Base-by-base conservation (phyloP, 2,797 vertebrate genomes). In the Sparus aurata region DNA sequence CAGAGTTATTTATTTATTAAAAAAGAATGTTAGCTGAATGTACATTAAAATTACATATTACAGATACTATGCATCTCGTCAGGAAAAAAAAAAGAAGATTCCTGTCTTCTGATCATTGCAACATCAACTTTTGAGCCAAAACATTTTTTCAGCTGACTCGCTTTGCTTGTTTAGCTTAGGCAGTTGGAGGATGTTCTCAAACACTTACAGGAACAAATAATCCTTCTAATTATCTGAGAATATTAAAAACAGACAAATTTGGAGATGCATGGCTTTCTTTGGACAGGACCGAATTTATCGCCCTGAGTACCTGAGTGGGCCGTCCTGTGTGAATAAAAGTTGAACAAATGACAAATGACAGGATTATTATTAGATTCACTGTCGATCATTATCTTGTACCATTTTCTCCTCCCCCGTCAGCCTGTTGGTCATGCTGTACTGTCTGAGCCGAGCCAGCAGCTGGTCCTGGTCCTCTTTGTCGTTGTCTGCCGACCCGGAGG, bases 381-480 rank as follows among this genome's bases (percentile, higher is more conserved):
- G 17, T 3, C 2, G 11, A 61, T 43, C 23, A 52, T 63, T 22
- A 52, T 47, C 47, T 45, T 45, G 22, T 50, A n/a, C 77, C 22
- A 79, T 38, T 1, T 38, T 38, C 16, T 27, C 15, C 12, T 47
- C 52, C 53, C 45, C 17, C 18, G 1, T 64, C 82, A 93, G 92
- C 71, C 73, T 94, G 63, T 30, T 95, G 64, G 93, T 96, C 54
- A 94, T 96, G 63, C 85, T 89, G 79, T 96, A 95, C 86, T 96
- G 94, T 66, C 87, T 96, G 78, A 94, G 92, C 53, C 93, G 93
- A 75, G 92, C 87, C 49, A 89, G 92, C n/a, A 84, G 68, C 58
- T 96, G 96, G 94, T 93, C 92, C 65, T 96, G 94, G 95, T 88
- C 91, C 46, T 91, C 85, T 78, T 90, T 96, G 72, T 91, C 89